phyloP scores from a whole-genome alignment of 2,888 invertebrate genomes.

The Tupiocoris notatus region DNA sequence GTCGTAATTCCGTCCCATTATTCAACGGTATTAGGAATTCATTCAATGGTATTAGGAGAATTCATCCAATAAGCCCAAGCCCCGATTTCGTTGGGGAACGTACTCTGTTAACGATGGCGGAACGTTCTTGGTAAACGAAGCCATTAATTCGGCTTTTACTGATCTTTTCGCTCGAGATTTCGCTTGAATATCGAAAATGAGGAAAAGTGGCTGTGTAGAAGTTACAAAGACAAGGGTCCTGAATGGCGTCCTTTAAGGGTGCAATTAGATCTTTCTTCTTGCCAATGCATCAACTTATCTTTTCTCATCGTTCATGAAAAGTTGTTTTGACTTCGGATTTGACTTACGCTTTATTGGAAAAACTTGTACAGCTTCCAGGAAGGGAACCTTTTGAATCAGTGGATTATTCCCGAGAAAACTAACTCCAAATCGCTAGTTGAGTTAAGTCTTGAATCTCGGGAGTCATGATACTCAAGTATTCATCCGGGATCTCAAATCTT shows the following conservation, averaged over 20 bases:
- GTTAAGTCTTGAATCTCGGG: no score
- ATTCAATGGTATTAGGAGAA: neutral
- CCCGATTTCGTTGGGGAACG: neutral
- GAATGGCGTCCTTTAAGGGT: neutral
- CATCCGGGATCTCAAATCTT: no score
- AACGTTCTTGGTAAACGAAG: neutral
- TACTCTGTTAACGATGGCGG: neutral
- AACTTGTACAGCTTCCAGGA: no score
- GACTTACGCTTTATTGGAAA: neutral
- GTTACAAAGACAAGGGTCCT: neutral
- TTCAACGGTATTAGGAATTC: neutral
- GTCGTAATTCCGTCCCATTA: neutral
- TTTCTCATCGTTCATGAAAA: neutral
- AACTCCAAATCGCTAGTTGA: no score
- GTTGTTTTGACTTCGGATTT: neutral
- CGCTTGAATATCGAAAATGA: neutral
- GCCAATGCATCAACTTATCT: neutral
- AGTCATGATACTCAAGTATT: no score
- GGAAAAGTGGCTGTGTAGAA: neutral
- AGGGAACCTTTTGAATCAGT: no score
- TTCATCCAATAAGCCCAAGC: neutral
- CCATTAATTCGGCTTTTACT: neutral
- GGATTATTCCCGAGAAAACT: no score
- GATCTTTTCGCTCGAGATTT: neutral
- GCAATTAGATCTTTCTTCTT: neutral